phyloP scores from a whole-genome alignment of 2,113 vertebrate genomes.

The Solenodon paradoxus region DNA sequence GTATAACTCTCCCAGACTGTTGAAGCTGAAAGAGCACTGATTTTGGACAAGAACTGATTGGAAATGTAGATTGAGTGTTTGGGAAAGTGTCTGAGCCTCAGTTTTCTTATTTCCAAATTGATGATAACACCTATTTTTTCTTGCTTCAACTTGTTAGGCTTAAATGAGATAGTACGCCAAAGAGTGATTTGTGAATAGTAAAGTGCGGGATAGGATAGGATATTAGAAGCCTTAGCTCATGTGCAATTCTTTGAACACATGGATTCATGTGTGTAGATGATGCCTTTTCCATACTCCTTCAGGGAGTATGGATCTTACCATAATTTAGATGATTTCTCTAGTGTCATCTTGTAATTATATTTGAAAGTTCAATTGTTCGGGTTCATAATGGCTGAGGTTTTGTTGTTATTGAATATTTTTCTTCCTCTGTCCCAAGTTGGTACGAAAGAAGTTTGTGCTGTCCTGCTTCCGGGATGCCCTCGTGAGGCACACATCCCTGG shows the following conservation, averaged over 20 bases:
- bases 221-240: neutral
- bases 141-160: conserved; percentile 18
- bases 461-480: conserved; percentile 84
- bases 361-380: neutral
- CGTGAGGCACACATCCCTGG: conserved; percentile 77
- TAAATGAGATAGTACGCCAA: neutral
- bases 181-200: neutral
- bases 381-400: neutral
- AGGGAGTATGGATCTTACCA: neutral
- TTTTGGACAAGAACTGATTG: neutral
- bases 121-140: neutral
- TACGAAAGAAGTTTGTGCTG: conserved; percentile 90
- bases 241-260: neutral
- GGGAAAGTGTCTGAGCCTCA: neutral
- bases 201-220: neutral
- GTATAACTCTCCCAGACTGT: neutral
- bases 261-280: neutral
- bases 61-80: conserved; percentile 6
- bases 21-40: neutral
- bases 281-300: neutral
- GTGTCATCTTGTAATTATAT: neutral
- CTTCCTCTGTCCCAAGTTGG: conserved; percentile 80
- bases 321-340: neutral
- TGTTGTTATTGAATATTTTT: neutral
- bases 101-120: neutral